Evolutionary conservation across 2,797 vertebrate species (phyloP), one percentile per base, ranked within the genome.

Genomic region (Neosilurus hyrtlii): DNA sequence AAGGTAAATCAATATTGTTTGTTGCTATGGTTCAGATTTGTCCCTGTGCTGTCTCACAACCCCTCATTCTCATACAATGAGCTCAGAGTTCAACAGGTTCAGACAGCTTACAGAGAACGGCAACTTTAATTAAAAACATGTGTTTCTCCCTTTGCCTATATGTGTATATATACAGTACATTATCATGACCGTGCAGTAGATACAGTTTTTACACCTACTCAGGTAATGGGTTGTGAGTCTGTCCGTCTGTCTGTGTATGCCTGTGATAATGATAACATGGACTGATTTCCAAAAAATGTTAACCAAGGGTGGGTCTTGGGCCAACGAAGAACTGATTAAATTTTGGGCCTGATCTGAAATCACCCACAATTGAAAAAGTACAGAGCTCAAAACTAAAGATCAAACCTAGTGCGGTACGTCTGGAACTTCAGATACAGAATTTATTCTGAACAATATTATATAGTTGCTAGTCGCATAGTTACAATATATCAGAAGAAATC

Each of bases 71-170:
- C 75, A 35, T 65, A 61, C 89, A 80, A 57, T 51, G 70, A 87
- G 73, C 75, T 24, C 83, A 86, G 56, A 86, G 90, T 90, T 90
- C 89, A 89, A 18, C 0, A 0, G 68, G 89, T 90, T 91, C 86
- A 89, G 6, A 51, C 66, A 51, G 35, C 76, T 80, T 85, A 65
- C 72, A 79, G 37, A 86, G 83, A 85, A 74, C 24, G 63, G 54
- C 1, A 16, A 61, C 74, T 82, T 76, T 89, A 90, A 91, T 88
- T 91, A 82, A 88, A 91, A 90, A 87, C 87, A 91, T 63, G 63
- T 85, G 87, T 62, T 82, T 57, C 30, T 1, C 9, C 62, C 22
- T 10, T 63, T 14, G 10, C 63, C 3, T 24, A 16, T 56, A 20
- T 77, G 74, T 62, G 57, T 77, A 49, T 49, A 49, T 49, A 10